Evolutionary conservation across 2,113 vertebrate species (phyloP).

Genomic region (Hemiscyllium ocellatum): DNA sequence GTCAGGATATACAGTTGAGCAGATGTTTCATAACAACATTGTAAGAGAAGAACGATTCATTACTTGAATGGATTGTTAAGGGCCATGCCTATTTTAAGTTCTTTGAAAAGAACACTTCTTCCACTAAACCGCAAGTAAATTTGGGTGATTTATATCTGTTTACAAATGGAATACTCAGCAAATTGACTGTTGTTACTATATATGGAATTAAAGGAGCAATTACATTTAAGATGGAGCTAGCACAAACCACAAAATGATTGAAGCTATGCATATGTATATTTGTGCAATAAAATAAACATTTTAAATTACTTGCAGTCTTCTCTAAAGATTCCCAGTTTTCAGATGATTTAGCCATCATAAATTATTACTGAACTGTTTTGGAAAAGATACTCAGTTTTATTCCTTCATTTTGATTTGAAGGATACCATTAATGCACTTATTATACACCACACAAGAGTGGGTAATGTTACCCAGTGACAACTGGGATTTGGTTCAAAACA

Average conservation of each 20-base stretch:
- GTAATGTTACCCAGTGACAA: background rate
- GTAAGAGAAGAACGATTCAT: background rate
- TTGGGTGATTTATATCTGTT: background rate
- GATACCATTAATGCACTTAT: background rate
- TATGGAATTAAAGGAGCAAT: slow-evolving; percentile 1
- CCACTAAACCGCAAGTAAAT: background rate
- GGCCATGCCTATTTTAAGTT: background rate
- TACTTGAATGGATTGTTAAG: background rate
- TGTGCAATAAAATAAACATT: background rate
- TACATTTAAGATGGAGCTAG: background rate
- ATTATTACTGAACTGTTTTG: background rate
- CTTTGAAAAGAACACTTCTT: background rate
- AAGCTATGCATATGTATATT: background rate
- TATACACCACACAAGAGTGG: background rate
- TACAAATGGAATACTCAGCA: slow-evolving; percentile 20
- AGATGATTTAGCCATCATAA: background rate
- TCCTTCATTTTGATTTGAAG: background rate
- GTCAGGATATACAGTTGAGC: no score
- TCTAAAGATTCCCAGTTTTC: background rate
- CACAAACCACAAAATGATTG: background rate
- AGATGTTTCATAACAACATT: background rate
- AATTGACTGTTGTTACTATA: background rate
- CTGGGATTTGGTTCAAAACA: background rate
- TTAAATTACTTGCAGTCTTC: background rate
- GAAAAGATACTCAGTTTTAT: background rate